Evolutionary conservation across 2,113 vertebrate genomes (phyloP).

Genomic region (Neotragus pygmaeus): DNA sequence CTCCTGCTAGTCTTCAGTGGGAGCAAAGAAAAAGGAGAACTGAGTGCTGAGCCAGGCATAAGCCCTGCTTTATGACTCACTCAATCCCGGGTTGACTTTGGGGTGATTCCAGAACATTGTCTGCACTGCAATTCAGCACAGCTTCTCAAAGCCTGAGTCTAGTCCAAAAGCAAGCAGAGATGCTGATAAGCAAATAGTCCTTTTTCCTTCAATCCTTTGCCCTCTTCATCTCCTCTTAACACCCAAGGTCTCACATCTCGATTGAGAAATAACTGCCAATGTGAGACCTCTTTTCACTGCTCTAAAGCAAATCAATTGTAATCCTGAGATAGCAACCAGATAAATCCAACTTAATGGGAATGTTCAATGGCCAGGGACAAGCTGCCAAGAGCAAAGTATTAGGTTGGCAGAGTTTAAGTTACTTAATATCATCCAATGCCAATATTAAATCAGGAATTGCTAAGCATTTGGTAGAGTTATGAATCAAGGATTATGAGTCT

Average conservation of each 20-base stretch:
- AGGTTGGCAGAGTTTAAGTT: slow-evolving; percentile 60
- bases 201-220: background rate
- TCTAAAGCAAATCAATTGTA: background rate
- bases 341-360: slow-evolving; percentile 52
- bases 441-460: background rate
- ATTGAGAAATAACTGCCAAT: slow-evolving; percentile 39
- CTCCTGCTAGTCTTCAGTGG: background rate
- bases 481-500: slow-evolving; percentile 33
- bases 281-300: slow-evolving; percentile 9
- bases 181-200: background rate
- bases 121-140: background rate
- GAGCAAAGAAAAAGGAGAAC: background rate
- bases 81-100: background rate
- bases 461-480: background rate
- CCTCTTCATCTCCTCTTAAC: background rate
- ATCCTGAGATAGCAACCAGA: slow-evolving; percentile 38
- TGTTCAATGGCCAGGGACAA: background rate
- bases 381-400: slow-evolving; percentile 49
- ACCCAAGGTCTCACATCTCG: background rate
- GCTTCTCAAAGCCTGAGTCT: slow-evolving; percentile 18
- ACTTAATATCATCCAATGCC: slow-evolving; percentile 47
- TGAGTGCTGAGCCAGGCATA: background rate
- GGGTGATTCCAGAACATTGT: slow-evolving; percentile 32
- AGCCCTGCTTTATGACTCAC: background rate
- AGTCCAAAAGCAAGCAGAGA: slow-evolving; percentile 6